Percentiles rank a stretch among this genome's conserved stretches.
phyloP scores from a whole-genome alignment of 1,140 invertebrate genomes.

The Drosophila parabipectinata region DNA sequence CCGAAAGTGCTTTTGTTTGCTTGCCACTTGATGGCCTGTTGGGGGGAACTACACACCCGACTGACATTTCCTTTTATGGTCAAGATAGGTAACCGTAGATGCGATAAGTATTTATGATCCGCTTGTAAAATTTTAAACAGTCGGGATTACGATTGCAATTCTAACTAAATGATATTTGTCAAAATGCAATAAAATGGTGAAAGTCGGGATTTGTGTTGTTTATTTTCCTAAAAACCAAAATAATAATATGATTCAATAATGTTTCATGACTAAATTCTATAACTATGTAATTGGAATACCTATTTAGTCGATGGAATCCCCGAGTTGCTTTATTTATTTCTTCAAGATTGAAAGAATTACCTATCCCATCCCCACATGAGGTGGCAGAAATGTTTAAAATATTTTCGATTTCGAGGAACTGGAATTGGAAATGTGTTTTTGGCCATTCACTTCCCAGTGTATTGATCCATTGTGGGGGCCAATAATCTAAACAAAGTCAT shows the following conservation, averaged over 20 bases:
- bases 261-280: neutral
- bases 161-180: constrained; percentile 9
- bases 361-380: too few relatives aligned
- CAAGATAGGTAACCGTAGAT: constrained; percentile 33
- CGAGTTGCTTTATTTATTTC: constrained; percentile 2
- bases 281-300: too few relatives aligned
- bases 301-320: constrained; percentile 13
- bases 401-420: constrained; percentile 31
- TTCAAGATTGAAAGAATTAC: constrained; percentile 6
- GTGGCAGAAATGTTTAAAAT: constrained; percentile 7
- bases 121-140: constrained; percentile 15
- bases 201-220: neutral
- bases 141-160: constrained; percentile 4
- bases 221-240: too few relatives aligned
- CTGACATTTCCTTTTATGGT: constrained; percentile 40
- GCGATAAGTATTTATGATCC: constrained; percentile 38
- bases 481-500: constrained; percentile 29
- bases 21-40: constrained; percentile 13
- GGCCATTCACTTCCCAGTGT: constrained; percentile 28
- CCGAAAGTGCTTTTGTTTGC: constrained; percentile 51
- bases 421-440: constrained; percentile 17
- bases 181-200: neutral
- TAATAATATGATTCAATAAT: neutral
- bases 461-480: constrained; percentile 37
- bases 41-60: constrained; percentile 54